phyloP scores from a whole-genome alignment of 2,888 invertebrate species.

The Thymelicus lineola region DNA sequence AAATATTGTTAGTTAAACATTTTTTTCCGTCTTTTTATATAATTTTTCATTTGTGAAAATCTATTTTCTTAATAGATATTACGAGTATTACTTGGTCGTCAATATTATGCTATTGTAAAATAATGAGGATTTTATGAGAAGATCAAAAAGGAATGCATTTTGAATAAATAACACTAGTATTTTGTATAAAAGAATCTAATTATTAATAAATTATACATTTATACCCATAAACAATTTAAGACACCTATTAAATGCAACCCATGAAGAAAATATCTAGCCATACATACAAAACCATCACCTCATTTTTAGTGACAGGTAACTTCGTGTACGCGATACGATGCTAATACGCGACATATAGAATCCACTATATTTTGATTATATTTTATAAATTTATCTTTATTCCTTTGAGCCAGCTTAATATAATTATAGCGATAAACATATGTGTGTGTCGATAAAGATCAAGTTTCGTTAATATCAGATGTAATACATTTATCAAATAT shows the following conservation, averaged over 20 bases:
- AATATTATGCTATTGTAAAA: background rate
- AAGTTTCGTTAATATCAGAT: background rate
- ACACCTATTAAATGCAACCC: slow-evolving; percentile 33
- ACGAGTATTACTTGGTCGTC: too few species aligned
- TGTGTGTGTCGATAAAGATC: background rate
- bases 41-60: too few species aligned
- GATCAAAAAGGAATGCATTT: background rate
- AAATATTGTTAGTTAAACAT: too few species aligned
- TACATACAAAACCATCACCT: slow-evolving; percentile 56
- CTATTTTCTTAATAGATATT: too few species aligned
- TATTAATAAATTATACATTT: slow-evolving; percentile 30
- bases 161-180: slow-evolving; percentile 8
- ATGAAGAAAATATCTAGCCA: slow-evolving; percentile 18
- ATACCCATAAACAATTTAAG: slow-evolving; percentile 27
- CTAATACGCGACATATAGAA: background rate
- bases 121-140: background rate
- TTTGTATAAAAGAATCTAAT: slow-evolving; percentile 31
- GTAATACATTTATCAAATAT: background rate
- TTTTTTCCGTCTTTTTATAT: too few species aligned
- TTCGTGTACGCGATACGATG: background rate
- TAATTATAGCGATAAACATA: background rate
- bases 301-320: background rate
- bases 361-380: background rate
- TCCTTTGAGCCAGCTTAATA: background rate
- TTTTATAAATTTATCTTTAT: background rate